These are phyloP conservation scores for Sebastes steindachneri DNA, from an alignment of 2,797 vertebrate species.

Conservation along the genomic window DNA sequence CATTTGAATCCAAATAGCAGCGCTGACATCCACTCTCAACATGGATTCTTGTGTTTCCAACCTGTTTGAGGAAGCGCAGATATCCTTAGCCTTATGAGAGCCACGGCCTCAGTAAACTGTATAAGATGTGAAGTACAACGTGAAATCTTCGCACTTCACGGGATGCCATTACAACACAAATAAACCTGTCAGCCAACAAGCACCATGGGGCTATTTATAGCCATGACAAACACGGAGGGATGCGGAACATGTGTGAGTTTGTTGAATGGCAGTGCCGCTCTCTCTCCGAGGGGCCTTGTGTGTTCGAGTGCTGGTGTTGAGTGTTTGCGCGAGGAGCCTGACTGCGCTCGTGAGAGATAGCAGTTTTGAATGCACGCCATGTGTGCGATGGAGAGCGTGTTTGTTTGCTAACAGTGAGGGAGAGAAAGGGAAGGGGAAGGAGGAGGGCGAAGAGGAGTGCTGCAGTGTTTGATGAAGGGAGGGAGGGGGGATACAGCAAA, in stretches of 20 bases:
- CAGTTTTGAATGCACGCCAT: slow-evolving; percentile 48
- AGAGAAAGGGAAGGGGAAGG: slow-evolving; percentile 1
- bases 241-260: slow-evolving; percentile 60
- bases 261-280: slow-evolving; percentile 36
- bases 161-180: slow-evolving; percentile 58
- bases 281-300: slow-evolving; percentile 25
- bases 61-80: neutral
- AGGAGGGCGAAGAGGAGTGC: slow-evolving; percentile 6
- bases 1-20: slow-evolving; percentile 31
- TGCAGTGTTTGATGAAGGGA: slow-evolving; percentile 46
- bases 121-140: neutral
- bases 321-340: slow-evolving; percentile 51
- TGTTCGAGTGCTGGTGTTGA: slow-evolving; percentile 47
- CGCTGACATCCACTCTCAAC: slow-evolving; percentile 4
- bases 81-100: neutral
- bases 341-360: slow-evolving; percentile 50
- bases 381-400: slow-evolving; percentile 46
- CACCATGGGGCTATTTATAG: slow-evolving; percentile 67
- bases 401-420: slow-evolving; percentile 52
- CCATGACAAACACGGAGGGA: slow-evolving; percentile 58
- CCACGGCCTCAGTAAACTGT: neutral
- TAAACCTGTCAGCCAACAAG: slow-evolving; percentile 65
- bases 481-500: neutral
- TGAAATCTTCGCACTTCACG: slow-evolving; percentile 41
- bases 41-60: neutral